Base-by-base conservation (phyloP, 2,888 invertebrate species). In the Xestia c-nigrum region DNA sequence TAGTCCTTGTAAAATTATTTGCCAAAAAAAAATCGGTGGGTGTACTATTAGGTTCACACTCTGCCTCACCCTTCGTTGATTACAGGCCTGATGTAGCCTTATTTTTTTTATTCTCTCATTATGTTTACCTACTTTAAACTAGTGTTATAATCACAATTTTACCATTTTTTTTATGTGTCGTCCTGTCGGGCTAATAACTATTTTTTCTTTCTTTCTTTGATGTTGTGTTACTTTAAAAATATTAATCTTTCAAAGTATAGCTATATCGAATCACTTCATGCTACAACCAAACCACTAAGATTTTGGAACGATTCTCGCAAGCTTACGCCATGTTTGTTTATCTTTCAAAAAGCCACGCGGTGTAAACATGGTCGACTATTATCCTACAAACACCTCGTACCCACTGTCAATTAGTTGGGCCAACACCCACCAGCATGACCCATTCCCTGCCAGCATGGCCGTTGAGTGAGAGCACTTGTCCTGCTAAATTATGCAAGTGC, bases 261-360 rank as follows among this genome's bases (percentile, higher is more conserved):
- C 6, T 43, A 16, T 38, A 38, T 40, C 1, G 7, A 21, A 61
- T n/a, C 31, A 24, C n/a, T 38, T 46, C 21, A 46, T n/a, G 50
- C 47, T 10, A n/a, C 6, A 43, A 0, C 14, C 6, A 40, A 64
- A 68, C n/a, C n/a, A 19, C 1, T 19, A 61, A 24, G 21, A 31
- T 66, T 50, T 66, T 66, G 6, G 19, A 59, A 31, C 21, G 24
- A 38, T 38, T 57, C 19, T 38, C 52, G 38, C 12, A 50, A 59
- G 64, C 43, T 24, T 64, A 12, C 38, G 47, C 52, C 31, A 50
- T 63, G 71, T 70, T 94, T 93, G 74, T 81, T 94, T 92, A 86
- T 90, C 78, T 90, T 90, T 90, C 90, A 93, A 93, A 94, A 94
- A 93, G 92, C 93, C 86, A 81, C 84, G 83, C 83, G 85, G 86